Conservation (phyloP, 2,113 vertebrate species). For the Pipra filicauda region DNA sequence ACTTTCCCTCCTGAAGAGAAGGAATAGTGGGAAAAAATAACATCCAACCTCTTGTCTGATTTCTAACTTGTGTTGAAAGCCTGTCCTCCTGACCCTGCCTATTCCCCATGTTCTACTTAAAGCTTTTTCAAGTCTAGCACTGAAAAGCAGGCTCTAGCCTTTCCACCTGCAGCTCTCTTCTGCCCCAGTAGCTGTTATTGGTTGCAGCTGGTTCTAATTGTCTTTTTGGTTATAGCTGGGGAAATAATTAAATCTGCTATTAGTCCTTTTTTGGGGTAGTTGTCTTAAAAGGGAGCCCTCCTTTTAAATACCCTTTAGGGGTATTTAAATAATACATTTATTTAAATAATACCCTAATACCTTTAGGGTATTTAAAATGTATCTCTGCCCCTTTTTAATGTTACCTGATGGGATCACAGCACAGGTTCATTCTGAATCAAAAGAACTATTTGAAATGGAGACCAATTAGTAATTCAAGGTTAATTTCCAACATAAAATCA, state of each 20-base stretch:
- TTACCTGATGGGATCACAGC: not conserved
- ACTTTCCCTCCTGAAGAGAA: not conserved
- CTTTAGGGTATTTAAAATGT: not conserved
- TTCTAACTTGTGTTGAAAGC: not conserved
- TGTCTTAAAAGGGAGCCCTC: not conserved
- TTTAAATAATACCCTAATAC: too few species aligned
- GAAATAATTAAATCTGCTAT: not conserved
- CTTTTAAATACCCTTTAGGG: too few species aligned
- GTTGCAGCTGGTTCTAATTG: not conserved
- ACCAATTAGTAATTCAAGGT: not conserved
- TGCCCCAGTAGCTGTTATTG: not conserved
- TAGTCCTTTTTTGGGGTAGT: not conserved
- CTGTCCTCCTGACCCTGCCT: not conserved
- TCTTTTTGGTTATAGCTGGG: not conserved
- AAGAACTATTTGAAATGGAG: not conserved
- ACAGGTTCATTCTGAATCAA: not conserved
- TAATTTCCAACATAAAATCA: constrained; percentile 16
- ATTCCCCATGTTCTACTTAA: not conserved
- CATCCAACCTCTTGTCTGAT: not conserved
- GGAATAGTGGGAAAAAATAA: not conserved
- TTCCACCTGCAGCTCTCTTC: not conserved
- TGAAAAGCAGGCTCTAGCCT: not conserved
- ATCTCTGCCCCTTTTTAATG: not conserved
- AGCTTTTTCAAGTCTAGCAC: not conserved
- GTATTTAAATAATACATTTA: not conserved